Evolutionary conservation across 2,888 invertebrate species (phyloP).

Genomic region (Hirtodrosophila alboralis): DNA sequence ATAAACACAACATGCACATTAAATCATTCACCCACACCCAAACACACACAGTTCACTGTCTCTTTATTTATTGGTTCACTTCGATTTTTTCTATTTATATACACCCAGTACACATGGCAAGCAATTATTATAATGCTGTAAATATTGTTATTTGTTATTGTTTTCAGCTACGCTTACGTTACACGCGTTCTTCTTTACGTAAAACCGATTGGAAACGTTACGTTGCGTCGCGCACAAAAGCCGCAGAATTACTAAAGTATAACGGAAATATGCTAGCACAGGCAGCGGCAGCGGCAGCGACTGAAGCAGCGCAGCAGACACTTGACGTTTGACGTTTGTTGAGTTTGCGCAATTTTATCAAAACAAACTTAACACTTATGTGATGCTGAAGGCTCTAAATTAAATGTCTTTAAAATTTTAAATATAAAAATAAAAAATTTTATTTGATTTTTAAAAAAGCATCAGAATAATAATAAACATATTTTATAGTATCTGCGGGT

Average conservation of each 20-base stretch:
- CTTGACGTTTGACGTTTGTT: constrained; percentile 35
- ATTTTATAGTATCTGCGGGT: no score
- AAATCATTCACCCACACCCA: not conserved
- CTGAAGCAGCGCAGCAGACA: constrained; percentile 30
- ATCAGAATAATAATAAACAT: no score
- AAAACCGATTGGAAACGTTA: not conserved
- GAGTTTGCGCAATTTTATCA: constrained; percentile 53
- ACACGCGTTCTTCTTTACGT: constrained; percentile 8
- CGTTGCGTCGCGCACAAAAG: constrained; percentile 40
- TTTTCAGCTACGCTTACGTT: constrained; percentile 27
- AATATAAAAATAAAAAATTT: not conserved
- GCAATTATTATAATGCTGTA: constrained; percentile 15
- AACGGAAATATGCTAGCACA: constrained; percentile 21
- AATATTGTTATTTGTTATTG: constrained; percentile 25
- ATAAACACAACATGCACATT: not conserved
- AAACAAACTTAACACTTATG: constrained; percentile 55
- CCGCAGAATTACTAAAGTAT: constrained; percentile 41
- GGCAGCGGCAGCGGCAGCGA: constrained; percentile 4
- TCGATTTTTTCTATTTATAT: constrained; percentile 57
- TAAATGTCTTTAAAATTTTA: constrained; percentile 23
- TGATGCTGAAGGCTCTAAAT: constrained; percentile 5
- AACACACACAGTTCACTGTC: constrained; percentile 24
- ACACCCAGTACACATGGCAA: constrained; percentile 30
- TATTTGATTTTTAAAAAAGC: not conserved
- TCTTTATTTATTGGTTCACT: constrained; percentile 46